phyloP scores from a whole-genome alignment of 2,797 vertebrate species.

The Heterohyrax brucei region DNA sequence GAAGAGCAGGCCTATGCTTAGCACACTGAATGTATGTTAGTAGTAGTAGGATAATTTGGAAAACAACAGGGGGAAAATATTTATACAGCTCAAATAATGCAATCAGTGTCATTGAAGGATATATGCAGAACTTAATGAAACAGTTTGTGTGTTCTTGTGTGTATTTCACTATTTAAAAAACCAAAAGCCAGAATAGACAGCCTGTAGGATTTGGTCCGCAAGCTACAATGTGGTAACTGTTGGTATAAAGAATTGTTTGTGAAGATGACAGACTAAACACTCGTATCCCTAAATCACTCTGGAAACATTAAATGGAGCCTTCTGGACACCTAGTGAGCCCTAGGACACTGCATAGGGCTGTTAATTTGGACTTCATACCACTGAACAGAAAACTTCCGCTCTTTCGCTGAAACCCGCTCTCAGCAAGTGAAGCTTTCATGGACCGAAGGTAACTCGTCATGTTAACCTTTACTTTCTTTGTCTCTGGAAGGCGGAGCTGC shows the following conservation, averaged over 20 bases:
- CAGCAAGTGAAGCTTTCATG: too few species aligned
- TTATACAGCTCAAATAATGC: neutral
- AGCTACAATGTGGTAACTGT: neutral
- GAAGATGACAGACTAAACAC: too few species aligned
- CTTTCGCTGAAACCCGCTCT: too few species aligned
- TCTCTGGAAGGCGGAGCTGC: too few species aligned
- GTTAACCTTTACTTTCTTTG: too few species aligned
- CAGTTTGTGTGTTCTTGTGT: neutral
- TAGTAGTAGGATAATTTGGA: neutral
- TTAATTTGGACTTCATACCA: too few species aligned
- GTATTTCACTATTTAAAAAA: neutral
- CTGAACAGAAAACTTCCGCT: too few species aligned
- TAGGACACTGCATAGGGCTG: too few species aligned
- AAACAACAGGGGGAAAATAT: neutral
- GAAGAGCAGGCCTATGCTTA: neutral
- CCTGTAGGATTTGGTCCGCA: neutral
- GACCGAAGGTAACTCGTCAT: too few species aligned
- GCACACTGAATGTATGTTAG: neutral
- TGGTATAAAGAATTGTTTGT: constrained; percentile 78
- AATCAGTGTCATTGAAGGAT: neutral
- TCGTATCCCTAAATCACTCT: too few species aligned
- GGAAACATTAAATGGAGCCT: too few species aligned
- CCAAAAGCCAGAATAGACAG: neutral
- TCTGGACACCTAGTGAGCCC: too few species aligned
- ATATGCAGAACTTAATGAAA: neutral